phyloP scores from a whole-genome alignment of 2,113 vertebrate species.

The Camelus bactrianus region DNA sequence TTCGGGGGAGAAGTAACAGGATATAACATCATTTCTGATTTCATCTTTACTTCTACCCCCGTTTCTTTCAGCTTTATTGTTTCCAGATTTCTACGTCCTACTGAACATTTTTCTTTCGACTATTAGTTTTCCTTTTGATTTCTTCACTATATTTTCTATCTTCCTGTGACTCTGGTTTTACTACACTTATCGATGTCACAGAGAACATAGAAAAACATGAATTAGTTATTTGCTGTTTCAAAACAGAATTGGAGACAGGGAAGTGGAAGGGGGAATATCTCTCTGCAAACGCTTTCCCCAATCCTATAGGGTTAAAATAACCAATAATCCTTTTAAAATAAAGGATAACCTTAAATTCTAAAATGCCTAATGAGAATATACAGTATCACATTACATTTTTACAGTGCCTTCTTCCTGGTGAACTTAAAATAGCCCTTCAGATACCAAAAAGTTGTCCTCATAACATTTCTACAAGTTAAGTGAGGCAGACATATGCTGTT shows the following conservation, averaged over 20 bases:
- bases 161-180: slow-evolving; percentile 13
- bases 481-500: not conserved
- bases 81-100: slow-evolving; percentile 10
- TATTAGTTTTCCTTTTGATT: not conserved
- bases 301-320: slow-evolving; percentile 33
- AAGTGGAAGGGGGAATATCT: slow-evolving; percentile 9
- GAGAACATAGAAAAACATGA: slow-evolving; percentile 25
- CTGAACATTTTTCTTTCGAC: not conserved
- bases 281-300: slow-evolving; percentile 36
- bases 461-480: not conserved
- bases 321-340: slow-evolving; percentile 30
- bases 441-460: not conserved
- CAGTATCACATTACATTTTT: not conserved
- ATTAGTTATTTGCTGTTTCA: slow-evolving; percentile 40
- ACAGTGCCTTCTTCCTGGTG: not conserved
- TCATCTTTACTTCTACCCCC: not conserved
- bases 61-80: not conserved
- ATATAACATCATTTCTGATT: not conserved
- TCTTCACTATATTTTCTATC: slow-evolving; percentile 3
- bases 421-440: slow-evolving; percentile 40
- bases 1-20: not conserved
- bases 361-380: slow-evolving; percentile 7
- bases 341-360: slow-evolving; percentile 20
- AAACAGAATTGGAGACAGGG: slow-evolving; percentile 16
- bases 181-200: slow-evolving; percentile 15